These are phyloP conservation scores for Drosophila pseudotalamancana DNA, from an alignment of 2,888 invertebrate genomes.

Conservation along the genomic window DNA sequence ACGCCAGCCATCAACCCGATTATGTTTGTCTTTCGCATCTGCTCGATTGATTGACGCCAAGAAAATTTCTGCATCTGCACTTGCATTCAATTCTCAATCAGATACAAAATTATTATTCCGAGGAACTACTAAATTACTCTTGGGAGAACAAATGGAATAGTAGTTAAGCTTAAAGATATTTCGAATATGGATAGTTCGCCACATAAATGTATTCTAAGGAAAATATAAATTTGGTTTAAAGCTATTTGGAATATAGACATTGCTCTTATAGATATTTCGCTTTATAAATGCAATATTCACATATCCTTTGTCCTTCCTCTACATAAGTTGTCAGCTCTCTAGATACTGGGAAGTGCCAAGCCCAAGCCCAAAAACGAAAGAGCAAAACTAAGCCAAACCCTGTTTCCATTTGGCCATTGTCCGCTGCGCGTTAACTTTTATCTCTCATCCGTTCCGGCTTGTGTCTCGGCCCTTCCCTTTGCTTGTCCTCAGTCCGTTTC, in stretches of 20 bases:
- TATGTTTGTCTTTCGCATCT: slow-evolving; percentile 12
- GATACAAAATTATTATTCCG: not conserved
- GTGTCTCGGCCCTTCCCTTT: not conserved
- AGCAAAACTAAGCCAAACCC: slow-evolving; percentile 8
- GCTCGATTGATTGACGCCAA: slow-evolving; percentile 1
- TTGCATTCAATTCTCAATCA: slow-evolving; percentile 1
- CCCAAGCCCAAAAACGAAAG: not conserved
- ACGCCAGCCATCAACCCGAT: slow-evolving; percentile 17
- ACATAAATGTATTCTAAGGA: too few relatives aligned
- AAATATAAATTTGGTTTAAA: too few relatives aligned
- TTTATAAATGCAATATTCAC: not conserved
- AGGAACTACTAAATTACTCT: not conserved
- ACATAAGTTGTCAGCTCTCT: slow-evolving; percentile 13
- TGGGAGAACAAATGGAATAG: not conserved
- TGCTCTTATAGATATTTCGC: not conserved
- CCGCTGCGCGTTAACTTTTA: slow-evolving; percentile 20
- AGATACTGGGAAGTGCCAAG: slow-evolving; percentile 8
- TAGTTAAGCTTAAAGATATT: too few relatives aligned
- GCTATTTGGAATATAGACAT: not conserved
- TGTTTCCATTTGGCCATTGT: slow-evolving; percentile 31
- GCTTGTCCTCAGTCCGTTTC: slow-evolving; percentile 10
- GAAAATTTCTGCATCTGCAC: not conserved
- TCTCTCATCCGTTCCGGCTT: slow-evolving; percentile 17
- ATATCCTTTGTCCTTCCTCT: not conserved
- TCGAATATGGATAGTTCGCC: too few relatives aligned